A percentile compares a stretch with the other conserved stretches of the same genome.
Evolutionary conservation across 2,888 invertebrate species (phyloP).

Genomic region (Microctonus brassicae): DNA sequence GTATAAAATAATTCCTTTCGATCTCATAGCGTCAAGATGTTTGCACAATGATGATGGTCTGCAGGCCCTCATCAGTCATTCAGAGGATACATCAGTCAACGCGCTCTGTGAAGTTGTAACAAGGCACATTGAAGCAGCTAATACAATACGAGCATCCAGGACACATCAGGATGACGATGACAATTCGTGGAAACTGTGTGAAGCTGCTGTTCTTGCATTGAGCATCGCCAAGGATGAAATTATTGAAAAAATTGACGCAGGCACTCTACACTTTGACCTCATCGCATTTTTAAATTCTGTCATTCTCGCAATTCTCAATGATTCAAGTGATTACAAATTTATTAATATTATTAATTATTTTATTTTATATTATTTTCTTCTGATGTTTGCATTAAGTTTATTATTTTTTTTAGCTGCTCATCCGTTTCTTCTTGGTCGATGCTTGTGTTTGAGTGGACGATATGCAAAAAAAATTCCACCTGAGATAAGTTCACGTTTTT

Average conservation of each 20-base stretch:
- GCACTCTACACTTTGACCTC: conserved; percentile 63
- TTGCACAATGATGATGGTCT: conserved; percentile 29
- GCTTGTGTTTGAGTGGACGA: conserved; percentile 73
- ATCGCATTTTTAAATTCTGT: conserved; percentile 69
- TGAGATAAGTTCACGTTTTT: conserved; percentile 69
- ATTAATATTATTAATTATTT: conserved; percentile 19
- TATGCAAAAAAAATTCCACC: conserved; percentile 71
- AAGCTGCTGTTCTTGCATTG: conserved; percentile 76
- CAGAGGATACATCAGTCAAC: conserved; percentile 72
- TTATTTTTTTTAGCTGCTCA: conserved; percentile 59
- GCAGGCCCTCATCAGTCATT: conserved; percentile 62
- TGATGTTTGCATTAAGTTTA: too few species aligned
- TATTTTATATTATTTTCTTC: background rate
- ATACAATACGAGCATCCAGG: conserved; percentile 70
- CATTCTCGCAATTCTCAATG: conserved; percentile 70
- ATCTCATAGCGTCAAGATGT: conserved; percentile 21
- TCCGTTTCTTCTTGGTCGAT: conserved; percentile 73
- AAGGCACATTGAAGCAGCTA: conserved; percentile 75
- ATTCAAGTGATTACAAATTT: conserved; percentile 61
- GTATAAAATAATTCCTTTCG: conserved; percentile 10
- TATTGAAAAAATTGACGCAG: conserved; percentile 62
- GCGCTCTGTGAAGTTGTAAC: conserved; percentile 74
- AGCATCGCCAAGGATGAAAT: conserved; percentile 72
- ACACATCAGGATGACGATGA: conserved; percentile 45
- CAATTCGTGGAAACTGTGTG: conserved; percentile 78